Conservation (phyloP, 23 tunicate genomes). For the Halocynthia roretzi region DNA sequence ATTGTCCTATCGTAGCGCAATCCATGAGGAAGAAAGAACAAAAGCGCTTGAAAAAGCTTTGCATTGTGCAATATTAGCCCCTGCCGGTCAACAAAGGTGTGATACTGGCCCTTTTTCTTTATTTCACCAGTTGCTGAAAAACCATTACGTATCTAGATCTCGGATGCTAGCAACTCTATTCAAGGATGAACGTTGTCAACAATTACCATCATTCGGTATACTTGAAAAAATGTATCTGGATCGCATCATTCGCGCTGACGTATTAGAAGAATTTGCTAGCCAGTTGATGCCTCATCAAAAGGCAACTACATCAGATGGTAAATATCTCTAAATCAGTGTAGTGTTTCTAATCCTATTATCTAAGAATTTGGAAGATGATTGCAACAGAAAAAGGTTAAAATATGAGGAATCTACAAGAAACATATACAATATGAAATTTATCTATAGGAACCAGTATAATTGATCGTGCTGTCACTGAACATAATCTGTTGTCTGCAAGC, state of each 20-base stretch:
- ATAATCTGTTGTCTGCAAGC: slow-evolving; percentile 85
- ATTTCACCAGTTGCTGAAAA: not conserved
- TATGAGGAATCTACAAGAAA: not conserved
- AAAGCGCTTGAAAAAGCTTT: slow-evolving; percentile 87
- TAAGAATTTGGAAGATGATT: too few species aligned
- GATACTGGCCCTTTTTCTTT: not conserved
- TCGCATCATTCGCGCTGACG: slow-evolving; percentile 72
- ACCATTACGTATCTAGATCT: slow-evolving; percentile 14
- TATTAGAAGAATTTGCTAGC: slow-evolving; percentile 61
- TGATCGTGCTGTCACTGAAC: slow-evolving; percentile 81
- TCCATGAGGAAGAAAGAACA: slow-evolving; percentile 81
- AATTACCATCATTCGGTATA: slow-evolving; percentile 65
- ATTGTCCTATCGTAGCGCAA: slow-evolving; percentile 69
- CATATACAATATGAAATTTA: not conserved
- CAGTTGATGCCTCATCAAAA: slow-evolving; percentile 94
- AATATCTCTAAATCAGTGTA: not conserved
- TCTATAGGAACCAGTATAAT: slow-evolving; percentile 45
- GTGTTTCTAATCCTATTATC: not conserved
- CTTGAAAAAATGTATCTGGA: slow-evolving; percentile 89
- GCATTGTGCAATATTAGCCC: slow-evolving; percentile 90
- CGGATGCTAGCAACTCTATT: slow-evolving; percentile 82
- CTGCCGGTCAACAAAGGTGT: slow-evolving; percentile 75
- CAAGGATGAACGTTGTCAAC: slow-evolving; percentile 93
- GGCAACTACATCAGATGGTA: slow-evolving; percentile 73
- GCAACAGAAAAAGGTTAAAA: too few species aligned